Conservation (phyloP, 1,140 invertebrate species). For the Drosophila auraria region DNA sequence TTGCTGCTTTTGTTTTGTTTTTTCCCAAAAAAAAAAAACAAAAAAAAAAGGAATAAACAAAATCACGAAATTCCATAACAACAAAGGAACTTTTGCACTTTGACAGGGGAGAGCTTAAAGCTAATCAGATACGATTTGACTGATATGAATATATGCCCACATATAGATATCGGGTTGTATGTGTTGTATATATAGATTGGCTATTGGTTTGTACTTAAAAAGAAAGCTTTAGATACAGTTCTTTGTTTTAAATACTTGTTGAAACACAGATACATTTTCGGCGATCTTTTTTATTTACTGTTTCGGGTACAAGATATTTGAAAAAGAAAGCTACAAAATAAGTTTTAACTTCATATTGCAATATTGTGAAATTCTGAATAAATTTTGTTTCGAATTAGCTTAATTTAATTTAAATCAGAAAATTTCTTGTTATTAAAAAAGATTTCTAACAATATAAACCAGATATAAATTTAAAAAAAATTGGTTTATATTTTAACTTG, state of each 20-base stretch:
- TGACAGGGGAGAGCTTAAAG: slow-evolving; percentile 60
- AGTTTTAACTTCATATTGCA: neutral
- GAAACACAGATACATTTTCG: slow-evolving; percentile 5
- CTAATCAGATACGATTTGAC: slow-evolving; percentile 64
- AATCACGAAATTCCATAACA: slow-evolving; percentile 39
- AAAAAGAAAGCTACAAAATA: neutral
- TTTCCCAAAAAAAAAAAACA: neutral
- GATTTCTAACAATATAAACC: too few species aligned
- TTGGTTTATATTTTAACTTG: too few species aligned
- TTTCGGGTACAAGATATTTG: neutral
- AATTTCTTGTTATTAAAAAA: too few species aligned
- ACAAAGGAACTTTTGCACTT: slow-evolving; percentile 61
- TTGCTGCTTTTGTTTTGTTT: slow-evolving; percentile 15
- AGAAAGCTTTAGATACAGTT: slow-evolving; percentile 40
- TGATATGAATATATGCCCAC: slow-evolving; percentile 39
- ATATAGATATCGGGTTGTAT: slow-evolving; percentile 8
- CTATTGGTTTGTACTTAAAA: slow-evolving; percentile 43
- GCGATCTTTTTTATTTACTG: neutral
- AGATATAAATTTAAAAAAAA: too few species aligned
- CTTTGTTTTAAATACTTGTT: slow-evolving; percentile 39
- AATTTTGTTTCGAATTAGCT: too few species aligned
- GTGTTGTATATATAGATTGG: slow-evolving; percentile 40
- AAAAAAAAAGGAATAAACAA: slow-evolving; percentile 29
- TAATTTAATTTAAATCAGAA: too few species aligned
- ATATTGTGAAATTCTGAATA: slow-evolving; percentile 1